Evolutionary conservation across 2,888 invertebrate species (phyloP).

Genomic region (Lycophotia porphyrea): DNA sequence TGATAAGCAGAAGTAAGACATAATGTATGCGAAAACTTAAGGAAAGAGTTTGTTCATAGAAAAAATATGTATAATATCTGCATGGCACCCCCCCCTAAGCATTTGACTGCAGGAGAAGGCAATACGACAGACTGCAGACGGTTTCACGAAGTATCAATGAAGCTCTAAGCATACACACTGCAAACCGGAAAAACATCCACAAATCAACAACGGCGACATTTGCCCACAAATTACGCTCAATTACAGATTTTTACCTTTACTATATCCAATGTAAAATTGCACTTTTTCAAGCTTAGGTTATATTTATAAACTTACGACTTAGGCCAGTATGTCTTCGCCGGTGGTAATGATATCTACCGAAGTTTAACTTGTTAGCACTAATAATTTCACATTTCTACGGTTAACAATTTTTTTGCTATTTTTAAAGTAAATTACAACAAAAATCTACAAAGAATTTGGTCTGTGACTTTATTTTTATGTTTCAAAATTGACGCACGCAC

Average conservation of each 20-base stretch:
- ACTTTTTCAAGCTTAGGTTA: conserved; percentile 69
- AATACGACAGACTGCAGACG: conserved; percentile 43
- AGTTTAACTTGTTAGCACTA: conserved; percentile 69
- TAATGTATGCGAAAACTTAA: conserved; percentile 9
- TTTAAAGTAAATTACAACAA: conserved; percentile 66
- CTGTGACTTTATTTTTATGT: conserved; percentile 77
- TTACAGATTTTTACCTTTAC: conserved; percentile 48
- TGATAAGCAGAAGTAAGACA: not conserved
- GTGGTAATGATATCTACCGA: conserved; percentile 72
- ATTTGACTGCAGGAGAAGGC: conserved; percentile 41
- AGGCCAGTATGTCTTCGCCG: conserved; percentile 74
- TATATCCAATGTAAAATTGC: conserved; percentile 58
- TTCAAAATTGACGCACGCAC: conserved; percentile 86
- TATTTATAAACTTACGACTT: conserved; percentile 81
- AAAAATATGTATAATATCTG: conserved; percentile 10
- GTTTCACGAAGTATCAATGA: conserved; percentile 46
- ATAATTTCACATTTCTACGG: conserved; percentile 85
- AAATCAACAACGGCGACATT: conserved; percentile 85
- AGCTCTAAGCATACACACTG: conserved; percentile 70
- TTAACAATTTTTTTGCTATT: conserved; percentile 71
- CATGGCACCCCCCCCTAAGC: conserved; percentile 9
- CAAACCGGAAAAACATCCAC: conserved; percentile 73
- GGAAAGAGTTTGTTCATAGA: conserved; percentile 28
- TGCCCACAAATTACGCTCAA: conserved; percentile 66
- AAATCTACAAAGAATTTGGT: conserved; percentile 82